Base-by-base conservation (phyloP, 2,888 invertebrate genomes). In the Cheilosia urbana region DNA sequence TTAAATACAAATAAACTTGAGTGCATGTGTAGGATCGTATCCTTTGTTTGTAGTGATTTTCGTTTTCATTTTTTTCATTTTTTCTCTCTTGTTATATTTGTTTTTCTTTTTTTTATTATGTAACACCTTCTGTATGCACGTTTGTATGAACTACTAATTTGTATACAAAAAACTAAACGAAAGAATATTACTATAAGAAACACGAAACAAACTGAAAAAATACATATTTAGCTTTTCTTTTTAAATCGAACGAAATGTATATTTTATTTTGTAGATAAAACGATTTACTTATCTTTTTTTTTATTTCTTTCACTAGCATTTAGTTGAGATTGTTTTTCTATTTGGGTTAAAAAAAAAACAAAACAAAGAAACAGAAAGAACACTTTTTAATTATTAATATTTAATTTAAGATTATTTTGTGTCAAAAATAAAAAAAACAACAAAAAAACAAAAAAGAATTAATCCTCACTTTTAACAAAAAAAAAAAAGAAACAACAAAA, bases 351-450 rank as follows among this genome's bases (percentile, higher is more conserved):
- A 30, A 47, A 27, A n/a, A 51, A 57, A 45, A 42, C 2, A n/a
- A 42, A 45, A 53, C 13, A 68, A 34, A 76, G 30, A 30, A 30
- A 30, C 30, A 30, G 30, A 19, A 24, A 37, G 51, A 19, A 24
- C 71, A 42, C 21, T 60, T 73, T 71, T 75, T 83, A 79, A 55
- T 66, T 87, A 80, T 83, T 83, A 66, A 84, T 89, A 88, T 89
- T 89, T 90, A 88, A 89, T 89, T 89, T 88, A 89, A 89, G 85
- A 89, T 89, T 88, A 90, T 89, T 90, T 90, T 90, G 89, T 90
- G 89, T 89, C 89, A 89, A 88, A 88, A 80, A 71, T 62, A 76
- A 62, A 75, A 75, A 87, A 79, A 21, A 68, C 69, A 45, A 45
- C 6, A 69, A 84, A 63, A 45, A 60, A 63, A 45, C 53, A 34